Conservation (phyloP, 35 echinoderm and acorn worm species). For the Lytechinus pictus region DNA sequence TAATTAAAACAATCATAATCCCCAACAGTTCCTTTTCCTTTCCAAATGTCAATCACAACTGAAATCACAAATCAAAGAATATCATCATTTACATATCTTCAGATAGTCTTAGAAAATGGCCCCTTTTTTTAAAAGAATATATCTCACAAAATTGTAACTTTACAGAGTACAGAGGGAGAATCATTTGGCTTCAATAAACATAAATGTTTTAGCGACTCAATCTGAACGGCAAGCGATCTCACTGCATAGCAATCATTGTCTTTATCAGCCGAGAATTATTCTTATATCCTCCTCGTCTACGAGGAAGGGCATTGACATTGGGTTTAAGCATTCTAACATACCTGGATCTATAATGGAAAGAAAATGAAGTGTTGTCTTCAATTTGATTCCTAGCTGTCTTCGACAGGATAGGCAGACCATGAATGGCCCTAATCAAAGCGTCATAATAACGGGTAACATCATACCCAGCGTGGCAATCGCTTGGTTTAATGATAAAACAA, state of each 20-base stretch:
- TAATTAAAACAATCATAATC: not conserved
- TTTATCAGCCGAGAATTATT: not conserved
- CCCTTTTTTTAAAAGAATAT: not conserved
- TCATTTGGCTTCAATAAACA: not conserved
- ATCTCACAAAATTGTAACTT: not conserved
- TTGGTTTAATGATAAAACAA: constrained; percentile 41
- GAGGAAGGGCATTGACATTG: constrained; percentile 2
- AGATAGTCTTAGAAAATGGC: no score
- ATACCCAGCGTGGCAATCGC: not conserved
- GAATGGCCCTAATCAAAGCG: not conserved
- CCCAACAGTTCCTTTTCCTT: not conserved
- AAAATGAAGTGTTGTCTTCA: constrained; percentile 38
- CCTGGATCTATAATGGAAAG: constrained; percentile 24
- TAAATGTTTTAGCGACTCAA: not conserved
- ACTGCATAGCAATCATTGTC: not conserved
- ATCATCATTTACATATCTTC: not conserved
- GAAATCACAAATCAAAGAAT: not conserved
- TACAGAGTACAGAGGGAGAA: not conserved
- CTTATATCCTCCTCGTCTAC: not conserved
- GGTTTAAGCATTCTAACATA: constrained; percentile 22
- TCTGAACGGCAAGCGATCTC: not conserved
- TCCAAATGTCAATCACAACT: not conserved
- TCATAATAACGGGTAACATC: not conserved
- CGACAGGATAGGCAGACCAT: not conserved
- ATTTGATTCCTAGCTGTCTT: constrained; percentile 19